A percentile compares a stretch with the other conserved stretches of the same genome.
Evolutionary conservation across 2,797 vertebrate species (phyloP).

Genomic region (Stomatorhinus walkeri): DNA sequence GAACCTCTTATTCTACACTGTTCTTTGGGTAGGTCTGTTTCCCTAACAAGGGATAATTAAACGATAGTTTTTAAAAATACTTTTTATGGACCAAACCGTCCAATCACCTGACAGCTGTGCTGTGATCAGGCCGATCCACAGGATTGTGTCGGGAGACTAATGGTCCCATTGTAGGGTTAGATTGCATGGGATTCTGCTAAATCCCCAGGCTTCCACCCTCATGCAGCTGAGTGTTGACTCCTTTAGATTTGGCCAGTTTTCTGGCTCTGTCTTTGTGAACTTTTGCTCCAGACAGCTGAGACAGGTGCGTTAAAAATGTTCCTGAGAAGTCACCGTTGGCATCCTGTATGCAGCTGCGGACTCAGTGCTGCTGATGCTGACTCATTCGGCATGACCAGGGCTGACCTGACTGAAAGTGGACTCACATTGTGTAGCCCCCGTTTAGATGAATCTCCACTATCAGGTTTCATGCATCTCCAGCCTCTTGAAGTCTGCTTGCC

Average conservation of each 20-base stretch:
- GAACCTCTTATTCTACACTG: not conserved
- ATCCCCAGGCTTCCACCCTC: not conserved
- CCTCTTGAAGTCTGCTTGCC: not conserved
- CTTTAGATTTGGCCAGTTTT: not conserved
- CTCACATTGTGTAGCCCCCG: not conserved
- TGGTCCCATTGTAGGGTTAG: not conserved
- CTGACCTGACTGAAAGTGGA: not conserved
- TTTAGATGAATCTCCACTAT: not conserved
- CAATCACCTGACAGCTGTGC: not conserved
- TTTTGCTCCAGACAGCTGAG: not conserved
- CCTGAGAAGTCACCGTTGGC: not conserved
- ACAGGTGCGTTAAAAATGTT: not conserved
- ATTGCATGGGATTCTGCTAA: not conserved
- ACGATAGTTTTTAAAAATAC: not conserved
- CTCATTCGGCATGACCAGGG: not conserved
- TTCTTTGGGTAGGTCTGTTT: not conserved
- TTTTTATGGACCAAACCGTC: not conserved
- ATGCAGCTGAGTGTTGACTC: not conserved
- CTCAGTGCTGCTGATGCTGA: not conserved
- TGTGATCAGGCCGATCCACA: not conserved
- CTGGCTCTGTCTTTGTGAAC: conserved; percentile 1
- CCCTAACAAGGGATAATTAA: not conserved
- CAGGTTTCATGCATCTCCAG: not conserved
- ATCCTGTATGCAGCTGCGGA: not conserved
- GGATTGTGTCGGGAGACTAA: not conserved